Evolutionary conservation across 2,888 invertebrate species (phyloP), one percentile per base, ranked within the genome.

Genomic region (Euphydryas editha): DNA sequence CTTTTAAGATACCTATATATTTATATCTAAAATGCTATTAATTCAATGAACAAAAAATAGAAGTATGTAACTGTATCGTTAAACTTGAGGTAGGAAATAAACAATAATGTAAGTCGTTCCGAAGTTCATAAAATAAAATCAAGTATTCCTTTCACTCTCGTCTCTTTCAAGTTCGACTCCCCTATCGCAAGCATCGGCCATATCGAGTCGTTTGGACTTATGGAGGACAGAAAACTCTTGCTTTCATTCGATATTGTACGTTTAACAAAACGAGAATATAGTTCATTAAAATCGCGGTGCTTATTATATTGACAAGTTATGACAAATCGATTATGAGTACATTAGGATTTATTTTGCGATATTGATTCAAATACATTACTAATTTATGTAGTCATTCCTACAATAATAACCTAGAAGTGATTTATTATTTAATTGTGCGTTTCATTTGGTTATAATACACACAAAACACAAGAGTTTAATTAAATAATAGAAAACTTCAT

Each of bases 71-170:
- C 11, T 15, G 39, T 37, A 37, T 37, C 37, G 37, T 46, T 46
- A 46, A 46, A 46, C 18, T 46, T 11, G 11, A 47, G 30, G 30
- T 47, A 18, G 18, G 47, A 13, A 47, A 20, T 13, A 21, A 11
- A 36, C 13, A 37, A 55, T 55, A 55, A 37, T 13, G 20, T 6
- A 37, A 62, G 36, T 36, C 46, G 37, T 21, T 49, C 44, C 37
- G 63, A 58, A 49, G 39, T 65, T 64, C 58, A 57, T 63, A 72
- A 75, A 73, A 72, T 72, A 70, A 76, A 75, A 74, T 77, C 73
- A 72, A 68, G 70, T 73, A 76, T 80, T 82, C 81, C 86, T 90
- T 90, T 91, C 89, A 86, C 89, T 90, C 81, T 91, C 88, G 79
- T 75, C 76, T 74, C 76, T 78, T 81, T 81, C 78, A 81, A 83